Percentiles rank a stretch among this genome's conserved stretches.
These are phyloP conservation scores for Syrmaticus mikado DNA, from an alignment of 2,113 vertebrate genomes.

Conservation along the genomic window DNA sequence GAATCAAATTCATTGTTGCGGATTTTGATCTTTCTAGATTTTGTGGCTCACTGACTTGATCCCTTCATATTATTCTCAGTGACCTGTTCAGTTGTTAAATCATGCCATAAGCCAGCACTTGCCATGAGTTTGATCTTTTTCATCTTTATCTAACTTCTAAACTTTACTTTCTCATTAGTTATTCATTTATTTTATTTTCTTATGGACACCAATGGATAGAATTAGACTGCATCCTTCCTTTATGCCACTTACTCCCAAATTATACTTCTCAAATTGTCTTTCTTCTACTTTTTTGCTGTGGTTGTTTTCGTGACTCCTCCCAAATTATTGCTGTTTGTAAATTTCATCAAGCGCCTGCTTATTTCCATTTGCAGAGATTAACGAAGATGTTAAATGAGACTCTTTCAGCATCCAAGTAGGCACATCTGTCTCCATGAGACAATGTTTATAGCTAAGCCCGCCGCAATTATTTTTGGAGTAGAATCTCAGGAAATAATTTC, in stretches of 20 bases:
- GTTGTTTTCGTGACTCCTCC: slow-evolving; percentile 24
- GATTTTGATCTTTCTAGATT: neutral
- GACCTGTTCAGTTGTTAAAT: neutral
- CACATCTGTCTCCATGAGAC: slow-evolving; percentile 48
- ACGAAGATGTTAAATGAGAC: slow-evolving; percentile 19
- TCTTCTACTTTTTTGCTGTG: slow-evolving; percentile 19
- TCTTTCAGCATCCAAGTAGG: slow-evolving; percentile 37
- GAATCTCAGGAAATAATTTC: slow-evolving; percentile 43
- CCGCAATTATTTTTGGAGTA: slow-evolving; percentile 28
- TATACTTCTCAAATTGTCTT: neutral
- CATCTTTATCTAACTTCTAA: neutral
- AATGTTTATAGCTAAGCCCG: slow-evolving; percentile 41
- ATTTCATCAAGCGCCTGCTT: slow-evolving; percentile 17
- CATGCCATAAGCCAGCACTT: neutral
- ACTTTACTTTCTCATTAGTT: neutral
- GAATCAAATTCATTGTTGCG: neutral
- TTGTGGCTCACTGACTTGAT: neutral
- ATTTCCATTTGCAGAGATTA: slow-evolving; percentile 55
- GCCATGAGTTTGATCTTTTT: neutral
- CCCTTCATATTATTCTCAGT: neutral
- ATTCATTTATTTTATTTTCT: neutral
- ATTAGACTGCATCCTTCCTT: neutral
- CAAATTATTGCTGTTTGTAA: slow-evolving; percentile 58
- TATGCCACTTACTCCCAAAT: neutral
- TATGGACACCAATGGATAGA: neutral